Evolutionary conservation across 1,140 invertebrate genomes (phyloP).

Genomic region (Cotesia vestalis): DNA sequence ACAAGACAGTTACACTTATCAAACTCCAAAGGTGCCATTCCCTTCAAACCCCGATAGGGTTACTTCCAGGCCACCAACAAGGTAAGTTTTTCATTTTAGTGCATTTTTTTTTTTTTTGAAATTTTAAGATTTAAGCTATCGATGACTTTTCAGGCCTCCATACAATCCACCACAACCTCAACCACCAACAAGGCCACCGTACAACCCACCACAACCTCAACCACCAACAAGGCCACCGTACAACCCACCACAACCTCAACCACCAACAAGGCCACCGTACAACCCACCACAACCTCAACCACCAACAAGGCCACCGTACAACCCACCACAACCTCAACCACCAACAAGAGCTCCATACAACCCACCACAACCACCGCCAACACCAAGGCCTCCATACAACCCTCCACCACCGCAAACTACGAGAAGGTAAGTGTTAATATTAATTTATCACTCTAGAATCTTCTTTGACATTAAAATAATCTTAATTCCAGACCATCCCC

Average conservation of each 20-base stretch:
- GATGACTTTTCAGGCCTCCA: conserved; percentile 1
- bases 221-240: neutral
- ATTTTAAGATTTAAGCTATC: neutral
- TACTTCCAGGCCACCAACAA: conserved; percentile 13
- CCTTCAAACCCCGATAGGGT: neutral
- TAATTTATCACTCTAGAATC: neutral
- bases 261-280: conserved; percentile 17
- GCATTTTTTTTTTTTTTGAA: neutral
- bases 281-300: conserved; percentile 32
- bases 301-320: conserved; percentile 29
- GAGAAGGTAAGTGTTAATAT: neutral
- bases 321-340: conserved; percentile 29
- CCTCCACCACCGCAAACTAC: conserved; percentile 30
- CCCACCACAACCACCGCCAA: neutral
- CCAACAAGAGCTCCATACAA: conserved; percentile 28
- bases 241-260: too few relatives aligned
- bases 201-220: conserved; percentile 27
- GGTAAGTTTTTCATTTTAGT: neutral
- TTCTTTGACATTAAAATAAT: neutral
- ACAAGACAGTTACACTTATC: conserved; percentile 18
- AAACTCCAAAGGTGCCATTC: conserved; percentile 12
- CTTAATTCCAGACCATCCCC: conserved; percentile 19
- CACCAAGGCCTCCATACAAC: conserved; percentile 20
- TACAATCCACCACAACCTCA: conserved; percentile 9
- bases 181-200: conserved; percentile 16